Base-by-base conservation (phyloP, 2,888 invertebrate species). In the Clitarchus hookeri region DNA sequence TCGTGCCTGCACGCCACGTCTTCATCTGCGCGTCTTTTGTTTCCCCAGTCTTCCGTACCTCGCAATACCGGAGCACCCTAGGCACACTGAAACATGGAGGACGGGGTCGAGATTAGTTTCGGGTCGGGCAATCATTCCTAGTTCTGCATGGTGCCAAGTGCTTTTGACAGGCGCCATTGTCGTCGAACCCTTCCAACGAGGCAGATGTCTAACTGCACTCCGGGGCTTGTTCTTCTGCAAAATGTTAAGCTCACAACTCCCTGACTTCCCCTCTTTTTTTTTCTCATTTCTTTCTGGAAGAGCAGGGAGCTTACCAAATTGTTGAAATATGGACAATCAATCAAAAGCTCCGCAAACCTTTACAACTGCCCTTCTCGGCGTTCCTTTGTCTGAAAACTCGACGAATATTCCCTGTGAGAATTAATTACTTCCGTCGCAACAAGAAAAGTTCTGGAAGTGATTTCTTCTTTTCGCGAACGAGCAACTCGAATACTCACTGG, bases 391-490 rank as follows among this genome's bases (percentile, higher is more conserved):
- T 65, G 65, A 65, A 23, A 65, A 65, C 19, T 19, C 19, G 65
- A 23, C 65, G 65, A 65, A 65, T 23, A 65, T 65, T 23, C 65
- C 19, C 65, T 6, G 65, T 23, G 65, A n/a, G 65, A 65, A 65
- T 65, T 65, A 65, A 65, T 65, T 65, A 65, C 65, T 65, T 12
- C n/a, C 65, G 19, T 65, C 65, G 65, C 65, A 65, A 65, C 65
- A 65, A 65, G n/a, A 65, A n/a, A 23, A 65, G 65, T 65, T 65
- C 65, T 65, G 65, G n/a, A 65, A 65, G 65, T 65, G 65, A 65
- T 65, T 65, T 65, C 65, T 65, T 65, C 65, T 65, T 65, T 23
- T 65, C 36, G 23, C n/a, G 3, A 23, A n/a, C 19, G 19, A 19
- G 65, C 19, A 65, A 65, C 65, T 65, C 0, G 65, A 23, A 11